Evolutionary conservation across 2,113 vertebrate species (phyloP).

Genomic region (Daboia siamensis): DNA sequence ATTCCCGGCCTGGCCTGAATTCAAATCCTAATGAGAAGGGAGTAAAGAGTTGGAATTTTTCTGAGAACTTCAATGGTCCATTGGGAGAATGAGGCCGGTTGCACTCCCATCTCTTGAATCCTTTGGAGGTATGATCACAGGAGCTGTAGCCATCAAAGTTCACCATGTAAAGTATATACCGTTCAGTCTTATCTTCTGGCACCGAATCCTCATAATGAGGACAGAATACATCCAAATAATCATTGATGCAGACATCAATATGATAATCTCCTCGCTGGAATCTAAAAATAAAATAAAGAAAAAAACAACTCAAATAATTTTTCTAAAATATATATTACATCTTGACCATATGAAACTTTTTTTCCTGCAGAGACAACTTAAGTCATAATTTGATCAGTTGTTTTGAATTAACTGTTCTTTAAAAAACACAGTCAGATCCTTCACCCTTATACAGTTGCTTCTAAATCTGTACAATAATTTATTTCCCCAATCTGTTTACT

Average conservation of each 20-base stretch:
- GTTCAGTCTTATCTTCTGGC: constrained; percentile 91
- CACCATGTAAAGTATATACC: constrained; percentile 98
- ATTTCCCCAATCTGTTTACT: not conserved
- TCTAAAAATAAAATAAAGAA: constrained; percentile 68
- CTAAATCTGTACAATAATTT: not conserved
- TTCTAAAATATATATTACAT: not conserved
- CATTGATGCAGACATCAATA: constrained; percentile 98
- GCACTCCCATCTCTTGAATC: constrained; percentile 99
- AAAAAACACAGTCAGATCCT: not conserved
- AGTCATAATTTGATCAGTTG: not conserved
- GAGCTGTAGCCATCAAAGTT: constrained; percentile 99
- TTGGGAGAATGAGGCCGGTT: constrained; percentile 95
- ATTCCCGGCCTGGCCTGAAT: constrained; percentile 96
- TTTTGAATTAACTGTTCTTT: not conserved
- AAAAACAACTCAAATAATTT: not conserved
- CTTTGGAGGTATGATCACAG: constrained; percentile 96
- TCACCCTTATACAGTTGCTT: not conserved
- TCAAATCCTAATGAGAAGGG: constrained; percentile 98
- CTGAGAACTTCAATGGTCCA: constrained; percentile 96
- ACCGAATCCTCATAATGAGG: constrained; percentile 94
- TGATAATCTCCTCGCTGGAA: constrained; percentile 94
- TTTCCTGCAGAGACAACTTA: not conserved
- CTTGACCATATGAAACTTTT: not conserved
- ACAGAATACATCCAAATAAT: constrained; percentile 98
- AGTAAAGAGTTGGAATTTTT: constrained; percentile 99